Evolutionary conservation across 2,888 invertebrate species (phyloP).

Genomic region (Drosophila infuscata): DNA sequence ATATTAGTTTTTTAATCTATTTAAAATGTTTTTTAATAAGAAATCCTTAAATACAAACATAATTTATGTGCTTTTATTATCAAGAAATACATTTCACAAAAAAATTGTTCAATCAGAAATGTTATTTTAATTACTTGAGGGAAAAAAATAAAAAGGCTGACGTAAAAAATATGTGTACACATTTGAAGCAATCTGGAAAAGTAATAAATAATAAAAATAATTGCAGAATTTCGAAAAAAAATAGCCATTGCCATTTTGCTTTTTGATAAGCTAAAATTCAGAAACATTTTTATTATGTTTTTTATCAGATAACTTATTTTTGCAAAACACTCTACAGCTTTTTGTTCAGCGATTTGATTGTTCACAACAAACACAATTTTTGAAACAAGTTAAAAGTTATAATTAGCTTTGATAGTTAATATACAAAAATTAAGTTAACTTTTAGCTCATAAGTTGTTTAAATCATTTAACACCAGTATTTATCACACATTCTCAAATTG

Average conservation of each 20-base stretch:
- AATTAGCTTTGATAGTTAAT: background rate
- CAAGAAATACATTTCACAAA: background rate
- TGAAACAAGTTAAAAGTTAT: background rate
- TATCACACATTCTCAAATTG: background rate
- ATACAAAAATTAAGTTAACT: background rate
- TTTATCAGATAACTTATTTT: background rate
- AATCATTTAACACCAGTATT: background rate
- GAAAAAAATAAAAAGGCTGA: no score
- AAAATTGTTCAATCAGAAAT: no score
- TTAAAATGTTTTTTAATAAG: background rate
- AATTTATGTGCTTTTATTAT: background rate
- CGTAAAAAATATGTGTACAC: background rate
- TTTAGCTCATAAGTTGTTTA: background rate
- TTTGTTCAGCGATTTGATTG: background rate
- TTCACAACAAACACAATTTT: background rate
- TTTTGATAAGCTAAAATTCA: background rate
- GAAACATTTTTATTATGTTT: fast-evolving
- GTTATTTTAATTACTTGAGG: fast-evolving
- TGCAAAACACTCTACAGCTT: background rate
- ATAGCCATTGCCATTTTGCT: background rate
- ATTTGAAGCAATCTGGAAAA: background rate
- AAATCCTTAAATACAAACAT: background rate
- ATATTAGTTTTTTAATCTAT: no score
- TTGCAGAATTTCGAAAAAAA: background rate
- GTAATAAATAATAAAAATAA: fast-evolving